phyloP scores from a whole-genome alignment of 2,888 invertebrate species.

The Cecidostiba fungosa region DNA sequence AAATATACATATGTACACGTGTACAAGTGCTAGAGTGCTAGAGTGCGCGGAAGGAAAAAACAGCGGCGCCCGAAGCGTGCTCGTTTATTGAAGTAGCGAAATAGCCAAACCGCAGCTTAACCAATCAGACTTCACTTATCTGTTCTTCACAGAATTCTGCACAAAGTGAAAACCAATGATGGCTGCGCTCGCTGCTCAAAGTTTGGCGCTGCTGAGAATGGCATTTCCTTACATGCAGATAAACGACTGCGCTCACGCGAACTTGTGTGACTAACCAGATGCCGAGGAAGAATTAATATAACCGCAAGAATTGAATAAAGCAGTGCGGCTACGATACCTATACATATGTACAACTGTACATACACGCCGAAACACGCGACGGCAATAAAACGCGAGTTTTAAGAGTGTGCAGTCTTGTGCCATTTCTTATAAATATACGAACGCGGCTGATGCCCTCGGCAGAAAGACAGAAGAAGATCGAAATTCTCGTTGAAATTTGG shows the following conservation, averaged over 20 bases:
- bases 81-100: not conserved
- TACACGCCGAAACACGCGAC: not conserved
- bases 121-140: constrained; percentile 41
- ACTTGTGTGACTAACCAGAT: constrained; percentile 32
- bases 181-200: constrained; percentile 23
- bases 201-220: not conserved
- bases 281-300: constrained; percentile 38
- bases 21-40: too few species aligned
- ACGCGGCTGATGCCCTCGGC: too few species aligned
- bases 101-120: constrained; percentile 7
- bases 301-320: constrained; percentile 12
- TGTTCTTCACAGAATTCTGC: constrained; percentile 36
- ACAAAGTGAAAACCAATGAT: constrained; percentile 54
- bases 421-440: not conserved
- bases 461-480: too few species aligned
- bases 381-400: not conserved
- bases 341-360: too few species aligned
- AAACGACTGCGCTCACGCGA: constrained; percentile 35
- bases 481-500: not conserved
- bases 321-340: too few species aligned
- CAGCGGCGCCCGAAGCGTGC: too few species aligned
- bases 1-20: too few species aligned
- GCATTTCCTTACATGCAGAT: constrained; percentile 46
- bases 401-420: not conserved
- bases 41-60: too few species aligned